Evolutionary conservation across 2,888 invertebrate species (phyloP), one percentile per base, ranked within the genome.

Genomic region (Timema podura): DNA sequence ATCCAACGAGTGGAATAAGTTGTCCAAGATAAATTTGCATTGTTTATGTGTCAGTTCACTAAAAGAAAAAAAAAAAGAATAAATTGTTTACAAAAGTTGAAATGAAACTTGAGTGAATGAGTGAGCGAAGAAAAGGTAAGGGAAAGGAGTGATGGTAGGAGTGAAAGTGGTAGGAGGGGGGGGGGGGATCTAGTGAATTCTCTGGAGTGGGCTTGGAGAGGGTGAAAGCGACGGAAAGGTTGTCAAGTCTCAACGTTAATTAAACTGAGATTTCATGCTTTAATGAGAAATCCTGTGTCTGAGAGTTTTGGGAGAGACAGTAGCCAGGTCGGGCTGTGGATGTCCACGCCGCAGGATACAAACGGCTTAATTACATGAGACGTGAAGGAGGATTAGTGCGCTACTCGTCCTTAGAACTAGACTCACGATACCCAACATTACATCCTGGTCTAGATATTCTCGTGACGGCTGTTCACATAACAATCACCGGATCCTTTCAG

Each of bases 181-280:
- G 16, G 13, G 11, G 61, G 1, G 61, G 61, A 30, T 8, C 3
- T 9, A 11, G 30, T 13, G 11, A 8, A 13, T 13, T 30, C 30
- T 30, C 30, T 30, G 30, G 30, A 30, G 30, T 30, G 30, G 30
- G 30, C 13, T 8, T 57, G 44, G 2, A 30, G n/a, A 45, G 61
- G 61, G 30, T 16, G 30, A 45, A 61, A 45, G 30, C 45, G 61
- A 44, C 45, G 30, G 61, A 9, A 9, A 45, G 30, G 61, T 45
- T 44, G 61, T 61, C 61, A 61, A 61, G 61, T 45, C 61, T 61
- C 57, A 65, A 67, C 67, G 71, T 66, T 71, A 71, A 71, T 71
- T 71, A 71, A 71, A 71, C 67, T 65, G 54, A 71, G 71, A 71
- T 71, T 71, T 71, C 71, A 67, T 69, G 71, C 68, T 66, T 68